Evolutionary conservation across 1,140 invertebrate genomes (phyloP).

Genomic region (Luehdorfia chinensis): DNA sequence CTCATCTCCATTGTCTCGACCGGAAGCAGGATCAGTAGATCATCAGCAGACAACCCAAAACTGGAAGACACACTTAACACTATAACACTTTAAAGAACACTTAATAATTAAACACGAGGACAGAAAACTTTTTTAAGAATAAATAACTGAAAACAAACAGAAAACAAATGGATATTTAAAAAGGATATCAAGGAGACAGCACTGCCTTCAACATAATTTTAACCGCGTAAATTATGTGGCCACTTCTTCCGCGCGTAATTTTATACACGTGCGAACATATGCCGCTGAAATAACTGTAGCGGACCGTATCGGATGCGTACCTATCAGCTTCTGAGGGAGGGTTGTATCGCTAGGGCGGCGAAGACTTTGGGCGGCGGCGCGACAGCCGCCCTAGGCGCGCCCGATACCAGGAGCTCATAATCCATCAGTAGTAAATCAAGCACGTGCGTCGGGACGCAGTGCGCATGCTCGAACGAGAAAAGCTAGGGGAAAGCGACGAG

Average conservation of each 20-base stretch:
- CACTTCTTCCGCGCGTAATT: conserved; percentile 29
- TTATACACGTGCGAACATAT: conserved; percentile 45
- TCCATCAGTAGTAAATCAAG: conserved; percentile 32
- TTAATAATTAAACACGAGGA: background rate
- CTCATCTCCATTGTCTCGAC: conserved; percentile 43
- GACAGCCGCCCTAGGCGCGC: conserved; percentile 71
- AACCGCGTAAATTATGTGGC: conserved; percentile 11
- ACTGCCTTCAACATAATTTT: conserved; percentile 17
- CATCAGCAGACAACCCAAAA: conserved; percentile 45
- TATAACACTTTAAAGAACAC: conserved; percentile 31
- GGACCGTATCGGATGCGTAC: conserved; percentile 59
- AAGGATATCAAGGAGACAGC: conserved; percentile 6
- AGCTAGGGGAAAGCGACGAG: conserved; percentile 47
- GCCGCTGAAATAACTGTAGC: conserved; percentile 34
- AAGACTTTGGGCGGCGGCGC: conserved; percentile 63
- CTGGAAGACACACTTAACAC: conserved; percentile 50
- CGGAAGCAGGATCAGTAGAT: conserved; percentile 34
- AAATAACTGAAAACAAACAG: conserved; percentile 30
- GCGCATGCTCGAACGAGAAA: conserved; percentile 62
- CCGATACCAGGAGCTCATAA: conserved; percentile 59
- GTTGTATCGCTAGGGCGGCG: conserved; percentile 50
- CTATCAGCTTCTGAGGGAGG: conserved; percentile 62
- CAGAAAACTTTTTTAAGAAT: conserved; percentile 4
- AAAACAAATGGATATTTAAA: conserved; percentile 18
- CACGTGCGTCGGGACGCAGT: conserved; percentile 57